Percentiles rank a stretch among this genome's conserved stretches.
Evolutionary conservation across 2,797 vertebrate genomes (phyloP).

Genomic region (Selene dorsalis): DNA sequence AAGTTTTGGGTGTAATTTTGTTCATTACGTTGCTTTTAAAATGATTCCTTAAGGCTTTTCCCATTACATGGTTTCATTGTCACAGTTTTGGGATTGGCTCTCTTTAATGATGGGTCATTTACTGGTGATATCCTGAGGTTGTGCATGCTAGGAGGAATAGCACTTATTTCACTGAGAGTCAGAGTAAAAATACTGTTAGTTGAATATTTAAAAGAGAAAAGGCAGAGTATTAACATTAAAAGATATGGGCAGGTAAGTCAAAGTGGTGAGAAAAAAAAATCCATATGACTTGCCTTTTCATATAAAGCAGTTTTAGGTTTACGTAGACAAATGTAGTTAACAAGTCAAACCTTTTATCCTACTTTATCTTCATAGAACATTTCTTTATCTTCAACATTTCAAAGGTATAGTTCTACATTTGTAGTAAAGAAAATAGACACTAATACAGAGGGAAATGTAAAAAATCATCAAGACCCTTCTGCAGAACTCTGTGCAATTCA

Average conservation of each 20-base stretch:
- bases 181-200: slow-evolving; percentile 38
- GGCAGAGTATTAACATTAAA: slow-evolving; percentile 4
- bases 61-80: slow-evolving; percentile 60
- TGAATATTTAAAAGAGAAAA: slow-evolving; percentile 19
- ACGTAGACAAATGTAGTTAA: neutral
- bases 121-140: slow-evolving; percentile 56
- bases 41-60: slow-evolving; percentile 66
- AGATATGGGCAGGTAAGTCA: slow-evolving; percentile 1
- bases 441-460: slow-evolving; percentile 1
- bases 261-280: neutral
- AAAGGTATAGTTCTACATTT: slow-evolving; percentile 16
- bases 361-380: neutral
- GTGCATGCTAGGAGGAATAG: slow-evolving; percentile 30
- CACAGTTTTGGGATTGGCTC: slow-evolving; percentile 35
- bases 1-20: slow-evolving; percentile 68
- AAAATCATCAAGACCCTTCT: slow-evolving; percentile 7
- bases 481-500: slow-evolving; percentile 14
- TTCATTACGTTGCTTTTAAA: slow-evolving; percentile 60
- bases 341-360: neutral
- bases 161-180: slow-evolving; percentile 41
- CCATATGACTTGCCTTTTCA: neutral
- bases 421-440: neutral
- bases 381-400: too few relatives aligned
- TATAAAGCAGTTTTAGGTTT: neutral
- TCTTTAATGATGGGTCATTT: slow-evolving; percentile 73